Conservation (phyloP, 2,797 vertebrate genomes). For the Hyperoplus lanceolatus region DNA sequence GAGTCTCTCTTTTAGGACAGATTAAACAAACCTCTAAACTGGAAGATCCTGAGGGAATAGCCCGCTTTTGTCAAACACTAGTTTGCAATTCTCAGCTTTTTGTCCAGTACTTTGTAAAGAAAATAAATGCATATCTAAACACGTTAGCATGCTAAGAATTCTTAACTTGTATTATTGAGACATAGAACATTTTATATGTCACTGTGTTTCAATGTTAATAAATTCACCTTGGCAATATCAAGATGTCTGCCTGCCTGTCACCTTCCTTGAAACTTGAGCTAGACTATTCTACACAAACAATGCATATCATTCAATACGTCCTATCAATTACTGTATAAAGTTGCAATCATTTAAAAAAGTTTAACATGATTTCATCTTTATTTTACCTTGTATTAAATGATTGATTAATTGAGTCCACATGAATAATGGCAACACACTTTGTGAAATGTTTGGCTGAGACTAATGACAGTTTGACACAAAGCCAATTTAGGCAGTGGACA, state of each 20-base stretch:
- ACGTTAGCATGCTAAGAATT: too few species aligned
- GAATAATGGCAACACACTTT: conserved; percentile 72
- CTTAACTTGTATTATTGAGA: too few species aligned
- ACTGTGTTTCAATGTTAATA: too few species aligned
- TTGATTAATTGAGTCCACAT: conserved; percentile 69
- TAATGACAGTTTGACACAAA: conserved; percentile 70
- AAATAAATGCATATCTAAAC: background rate
- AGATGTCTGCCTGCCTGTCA: too few species aligned
- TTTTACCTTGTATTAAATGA: conserved; percentile 68
- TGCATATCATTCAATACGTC: conserved; percentile 9
- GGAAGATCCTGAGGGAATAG: background rate
- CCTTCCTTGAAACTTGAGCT: too few species aligned
- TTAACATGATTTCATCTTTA: background rate
- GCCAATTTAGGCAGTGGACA: conserved; percentile 72
- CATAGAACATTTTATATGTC: too few species aligned
- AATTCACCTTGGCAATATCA: too few species aligned
- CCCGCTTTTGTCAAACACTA: background rate
- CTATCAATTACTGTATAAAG: conserved; percentile 6
- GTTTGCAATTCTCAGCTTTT: background rate
- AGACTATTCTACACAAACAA: too few species aligned
- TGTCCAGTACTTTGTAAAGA: background rate
- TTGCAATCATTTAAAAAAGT: conserved; percentile 11
- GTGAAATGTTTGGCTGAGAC: conserved; percentile 65
- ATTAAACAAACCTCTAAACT: conserved; percentile 7
- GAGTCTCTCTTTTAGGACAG: background rate